phyloP scores from a whole-genome alignment of 2,888 invertebrate species.

The Caenorhabditis sp. region DNA sequence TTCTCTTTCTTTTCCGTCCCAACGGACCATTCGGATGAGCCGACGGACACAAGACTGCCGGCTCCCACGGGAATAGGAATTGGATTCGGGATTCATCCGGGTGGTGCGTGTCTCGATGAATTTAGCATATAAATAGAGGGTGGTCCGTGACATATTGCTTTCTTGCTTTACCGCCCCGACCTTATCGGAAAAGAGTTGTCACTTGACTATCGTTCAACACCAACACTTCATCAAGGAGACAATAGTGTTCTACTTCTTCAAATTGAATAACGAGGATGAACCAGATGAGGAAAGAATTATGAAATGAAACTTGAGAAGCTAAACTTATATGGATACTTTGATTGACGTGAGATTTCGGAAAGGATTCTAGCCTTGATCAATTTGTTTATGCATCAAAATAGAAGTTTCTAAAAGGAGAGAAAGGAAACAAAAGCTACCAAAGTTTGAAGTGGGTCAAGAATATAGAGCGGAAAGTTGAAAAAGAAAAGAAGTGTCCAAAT shows the following conservation, averaged over 20 bases:
- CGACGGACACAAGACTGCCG: constrained; percentile 50
- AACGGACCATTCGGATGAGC: constrained; percentile 44
- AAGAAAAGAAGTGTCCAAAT: background rate
- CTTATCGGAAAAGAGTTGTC: constrained; percentile 10
- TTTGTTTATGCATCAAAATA: constrained; percentile 41
- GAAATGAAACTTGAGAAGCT: no score
- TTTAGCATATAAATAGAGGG: constrained; percentile 56
- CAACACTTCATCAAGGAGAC: constrained; percentile 45
- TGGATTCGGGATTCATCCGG: background rate
- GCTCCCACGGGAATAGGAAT: constrained; percentile 35
- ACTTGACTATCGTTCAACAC: constrained; percentile 3
- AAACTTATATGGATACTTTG: constrained; percentile 33
- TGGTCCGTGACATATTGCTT: constrained; percentile 13
- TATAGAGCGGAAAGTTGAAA: constrained; percentile 4
- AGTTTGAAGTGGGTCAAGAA: constrained; percentile 26
- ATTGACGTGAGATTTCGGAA: constrained; percentile 47
- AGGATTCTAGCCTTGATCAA: background rate
- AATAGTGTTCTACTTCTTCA: constrained; percentile 5
- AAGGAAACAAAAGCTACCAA: constrained; percentile 8
- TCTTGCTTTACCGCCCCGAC: background rate
- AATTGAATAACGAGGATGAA: background rate
- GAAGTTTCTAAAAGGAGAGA: constrained; percentile 2
- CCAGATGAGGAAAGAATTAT: no score
- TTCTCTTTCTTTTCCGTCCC: constrained; percentile 34
- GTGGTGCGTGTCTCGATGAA: constrained; percentile 25